Conservation (phyloP, 2,113 vertebrate species). For the Numenius arquata region DNA sequence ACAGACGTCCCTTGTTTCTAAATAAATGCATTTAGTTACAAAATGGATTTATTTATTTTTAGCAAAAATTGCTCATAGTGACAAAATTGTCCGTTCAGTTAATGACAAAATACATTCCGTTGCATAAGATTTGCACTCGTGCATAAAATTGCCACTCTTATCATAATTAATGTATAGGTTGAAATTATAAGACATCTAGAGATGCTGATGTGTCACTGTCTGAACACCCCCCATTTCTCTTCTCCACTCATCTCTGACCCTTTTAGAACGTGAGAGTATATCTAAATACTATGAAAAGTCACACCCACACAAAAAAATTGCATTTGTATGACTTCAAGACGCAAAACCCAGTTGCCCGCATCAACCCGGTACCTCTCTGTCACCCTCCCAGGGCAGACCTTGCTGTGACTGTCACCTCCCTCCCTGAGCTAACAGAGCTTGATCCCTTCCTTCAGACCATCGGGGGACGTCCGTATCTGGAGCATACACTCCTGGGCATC, state of each 20-base stretch:
- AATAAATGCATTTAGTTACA: slow-evolving; percentile 60
- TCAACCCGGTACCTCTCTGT: neutral
- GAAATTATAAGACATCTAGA: slow-evolving; percentile 6
- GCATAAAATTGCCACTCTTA: neutral
- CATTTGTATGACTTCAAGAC: neutral
- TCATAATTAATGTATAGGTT: slow-evolving; percentile 1
- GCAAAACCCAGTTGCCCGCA: neutral
- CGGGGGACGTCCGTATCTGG: neutral
- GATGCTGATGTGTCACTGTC: neutral
- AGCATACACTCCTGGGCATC: neutral
- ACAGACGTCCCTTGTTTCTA: slow-evolving; percentile 64
- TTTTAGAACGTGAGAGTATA: neutral
- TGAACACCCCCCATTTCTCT: neutral
- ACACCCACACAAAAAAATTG: neutral
- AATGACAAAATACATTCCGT: slow-evolving; percentile 39
- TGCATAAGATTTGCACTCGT: slow-evolving; percentile 16
- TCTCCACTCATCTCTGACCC: neutral
- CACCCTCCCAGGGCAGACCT: neutral
- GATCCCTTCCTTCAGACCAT: neutral
- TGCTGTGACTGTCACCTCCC: neutral
- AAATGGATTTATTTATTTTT: slow-evolving; percentile 64
- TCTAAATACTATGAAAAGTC: neutral
- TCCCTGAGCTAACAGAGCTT: neutral
- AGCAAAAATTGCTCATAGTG: slow-evolving; percentile 48
- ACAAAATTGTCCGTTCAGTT: slow-evolving; percentile 49